These are phyloP conservation scores for Vireo altiloquus DNA, from an alignment of 2,113 vertebrate species.

Conservation along the genomic window DNA sequence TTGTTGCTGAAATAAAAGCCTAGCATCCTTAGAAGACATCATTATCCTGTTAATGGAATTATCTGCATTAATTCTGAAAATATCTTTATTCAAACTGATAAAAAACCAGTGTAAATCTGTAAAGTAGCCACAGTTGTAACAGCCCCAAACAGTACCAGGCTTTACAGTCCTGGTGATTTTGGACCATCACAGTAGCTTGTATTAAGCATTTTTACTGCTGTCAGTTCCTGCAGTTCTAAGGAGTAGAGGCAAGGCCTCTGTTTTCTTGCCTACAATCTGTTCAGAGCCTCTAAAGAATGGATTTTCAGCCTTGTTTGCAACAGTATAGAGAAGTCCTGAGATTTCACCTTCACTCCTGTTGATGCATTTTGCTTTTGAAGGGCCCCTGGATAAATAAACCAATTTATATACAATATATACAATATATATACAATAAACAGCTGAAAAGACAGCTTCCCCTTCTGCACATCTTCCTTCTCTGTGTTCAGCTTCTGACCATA, in stretches of 20 bases:
- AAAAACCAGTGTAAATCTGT: neutral
- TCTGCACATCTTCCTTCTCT: neutral
- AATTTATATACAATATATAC: no score
- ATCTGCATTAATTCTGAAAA: neutral
- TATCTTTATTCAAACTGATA: neutral
- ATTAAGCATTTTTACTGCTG: neutral
- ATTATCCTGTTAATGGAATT: constrained; percentile 7
- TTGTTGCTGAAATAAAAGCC: neutral
- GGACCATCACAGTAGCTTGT: neutral
- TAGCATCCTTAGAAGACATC: neutral
- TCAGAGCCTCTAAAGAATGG: neutral
- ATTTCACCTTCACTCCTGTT: neutral
- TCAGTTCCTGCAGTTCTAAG: neutral
- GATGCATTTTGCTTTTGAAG: neutral
- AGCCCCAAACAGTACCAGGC: neutral
- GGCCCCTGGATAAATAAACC: neutral
- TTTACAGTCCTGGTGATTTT: neutral
- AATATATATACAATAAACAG: no score
- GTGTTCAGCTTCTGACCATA: neutral
- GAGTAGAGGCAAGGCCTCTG: neutral
- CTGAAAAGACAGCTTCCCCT: neutral
- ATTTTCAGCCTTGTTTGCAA: neutral
- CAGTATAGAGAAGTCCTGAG: neutral
- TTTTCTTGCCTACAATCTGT: neutral
- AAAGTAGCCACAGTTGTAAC: neutral